Evolutionary conservation across 2,113 vertebrate genomes (phyloP).

Genomic region (Aegypius monachus): DNA sequence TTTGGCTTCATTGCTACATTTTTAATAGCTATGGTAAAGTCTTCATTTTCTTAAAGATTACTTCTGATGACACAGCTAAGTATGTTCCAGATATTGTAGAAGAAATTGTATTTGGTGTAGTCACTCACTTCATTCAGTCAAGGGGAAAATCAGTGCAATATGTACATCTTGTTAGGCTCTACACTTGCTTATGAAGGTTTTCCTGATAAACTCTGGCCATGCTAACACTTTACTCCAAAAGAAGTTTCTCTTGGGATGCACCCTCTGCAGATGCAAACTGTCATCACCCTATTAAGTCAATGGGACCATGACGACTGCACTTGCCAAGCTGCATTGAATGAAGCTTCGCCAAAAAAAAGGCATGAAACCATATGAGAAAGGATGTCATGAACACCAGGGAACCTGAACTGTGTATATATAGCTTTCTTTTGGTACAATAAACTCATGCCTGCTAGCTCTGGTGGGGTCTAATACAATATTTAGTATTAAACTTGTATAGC

Average conservation of each 20-base stretch:
- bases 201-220: background rate
- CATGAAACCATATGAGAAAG: background rate
- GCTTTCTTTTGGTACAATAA: background rate
- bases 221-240: background rate
- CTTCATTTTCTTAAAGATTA: background rate
- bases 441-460: background rate
- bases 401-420: background rate
- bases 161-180: background rate
- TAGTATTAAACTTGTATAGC: background rate
- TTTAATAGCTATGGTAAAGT: constrained; percentile 9
- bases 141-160: background rate
- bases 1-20: background rate
- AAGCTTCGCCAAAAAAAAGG: background rate
- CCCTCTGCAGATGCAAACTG: background rate
- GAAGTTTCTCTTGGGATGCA: background rate
- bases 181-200: background rate
- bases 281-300: background rate
- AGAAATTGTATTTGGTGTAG: background rate
- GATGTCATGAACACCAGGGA: background rate
- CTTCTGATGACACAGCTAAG: background rate
- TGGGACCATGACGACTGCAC: background rate
- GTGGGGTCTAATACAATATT: background rate
- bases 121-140: background rate
- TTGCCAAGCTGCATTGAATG: background rate
- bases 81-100: background rate